Evolutionary conservation across 2,888 invertebrate species (phyloP), one percentile per base, ranked within the genome.

Genomic region (Exocentrus adspersus): DNA sequence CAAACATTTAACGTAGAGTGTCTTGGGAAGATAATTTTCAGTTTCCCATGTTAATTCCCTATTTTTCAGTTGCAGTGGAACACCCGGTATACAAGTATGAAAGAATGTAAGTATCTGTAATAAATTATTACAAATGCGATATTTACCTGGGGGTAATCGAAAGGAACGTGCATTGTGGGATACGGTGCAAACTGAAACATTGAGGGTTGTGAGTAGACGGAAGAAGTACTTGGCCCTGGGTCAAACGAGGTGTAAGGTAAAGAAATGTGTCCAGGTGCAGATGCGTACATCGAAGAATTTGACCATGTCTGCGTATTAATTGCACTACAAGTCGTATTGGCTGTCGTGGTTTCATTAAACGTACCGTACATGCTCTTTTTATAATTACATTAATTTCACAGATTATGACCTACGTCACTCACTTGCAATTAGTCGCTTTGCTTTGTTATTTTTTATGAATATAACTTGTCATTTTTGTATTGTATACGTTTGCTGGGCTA

Each of bases 81-180:
- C 24, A 24, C 7, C 24, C n/a, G n/a, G n/a, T n/a, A n/a, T n/a
- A n/a, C n/a, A n/a, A n/a, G n/a, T n/a, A n/a, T n/a, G n/a, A n/a
- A n/a, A n/a, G n/a, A n/a, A n/a, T n/a, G n/a, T n/a, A n/a, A n/a
- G n/a, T n/a, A n/a, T n/a, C n/a, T n/a, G n/a, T n/a, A n/a, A n/a
- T n/a, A n/a, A n/a, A n/a, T n/a, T n/a, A 9, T 37, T 37, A 3
- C 2, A 37, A 12, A 12, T 37, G 2, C n/a, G 14, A 30, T 12
- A 21, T 48, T 9, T 78, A 79, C 79, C 78, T 79, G 80, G 28
- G 75, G 78, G 71, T 80, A 80, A 67, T 80, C 80, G 62, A 80
- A 80, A 0, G 79, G 77, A 61, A 79, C 74, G 54, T 77, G 77
- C 69, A 79, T 76, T 17, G 72, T 61, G 3, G 78, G 71, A 62